Conservation (phyloP, 53 echinoderm and acorn worm genomes). For the Holothuria leucospilota region DNA sequence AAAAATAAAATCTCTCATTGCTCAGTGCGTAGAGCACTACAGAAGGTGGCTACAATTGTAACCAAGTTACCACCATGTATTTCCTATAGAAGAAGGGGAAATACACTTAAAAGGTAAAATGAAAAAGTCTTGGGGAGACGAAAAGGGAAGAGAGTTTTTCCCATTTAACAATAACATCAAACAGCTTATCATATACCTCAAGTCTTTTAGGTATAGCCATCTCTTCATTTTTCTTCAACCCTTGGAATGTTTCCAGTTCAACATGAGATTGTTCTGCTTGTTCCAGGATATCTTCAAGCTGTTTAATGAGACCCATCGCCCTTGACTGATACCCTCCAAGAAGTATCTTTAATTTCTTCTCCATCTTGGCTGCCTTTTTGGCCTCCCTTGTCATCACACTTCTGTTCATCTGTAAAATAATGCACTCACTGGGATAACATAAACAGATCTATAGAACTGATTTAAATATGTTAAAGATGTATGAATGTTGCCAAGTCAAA, state of each 20-base stretch:
- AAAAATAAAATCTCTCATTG: no score
- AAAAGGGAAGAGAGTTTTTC: no score
- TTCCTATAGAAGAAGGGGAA: no score
- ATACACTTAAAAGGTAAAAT: no score
- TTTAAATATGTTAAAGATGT: no score
- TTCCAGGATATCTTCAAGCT: conserved; percentile 76
- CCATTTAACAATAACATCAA: no score
- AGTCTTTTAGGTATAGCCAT: conserved; percentile 82
- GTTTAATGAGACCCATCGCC: conserved; percentile 86
- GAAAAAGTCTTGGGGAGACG: no score
- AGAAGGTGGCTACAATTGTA: no score
- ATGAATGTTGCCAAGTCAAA: no score
- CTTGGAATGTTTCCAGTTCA: conserved; percentile 89
- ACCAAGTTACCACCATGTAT: no score
- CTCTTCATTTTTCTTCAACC: conserved; percentile 82
- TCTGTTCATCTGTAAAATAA: conserved; percentile 64
- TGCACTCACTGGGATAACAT: not conserved
- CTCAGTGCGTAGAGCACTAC: no score
- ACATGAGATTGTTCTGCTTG: conserved; percentile 78
- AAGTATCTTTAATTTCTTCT: conserved; percentile 94
- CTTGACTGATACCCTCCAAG: conserved; percentile 94
- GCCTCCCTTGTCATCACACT: conserved; percentile 92
- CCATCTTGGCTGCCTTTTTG: conserved; percentile 90
- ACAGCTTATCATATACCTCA: conserved; percentile 68
- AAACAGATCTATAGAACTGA: no score